These are phyloP conservation scores for Cheilosia soror DNA, from an alignment of 2,888 invertebrate species.

Conservation along the genomic window DNA sequence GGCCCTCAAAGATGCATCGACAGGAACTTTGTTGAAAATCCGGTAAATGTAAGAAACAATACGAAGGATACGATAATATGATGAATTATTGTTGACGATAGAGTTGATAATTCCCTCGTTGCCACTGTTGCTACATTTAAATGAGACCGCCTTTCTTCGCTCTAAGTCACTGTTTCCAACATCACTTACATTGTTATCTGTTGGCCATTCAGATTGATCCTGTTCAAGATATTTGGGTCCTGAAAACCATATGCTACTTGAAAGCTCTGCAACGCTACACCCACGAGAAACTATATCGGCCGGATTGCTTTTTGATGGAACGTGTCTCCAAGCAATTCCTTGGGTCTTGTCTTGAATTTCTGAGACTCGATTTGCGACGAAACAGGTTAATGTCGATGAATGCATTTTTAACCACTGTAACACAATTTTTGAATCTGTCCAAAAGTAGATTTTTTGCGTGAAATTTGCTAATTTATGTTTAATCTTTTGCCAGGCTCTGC, in stretches of 20 bases:
- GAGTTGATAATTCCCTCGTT: constrained; percentile 10
- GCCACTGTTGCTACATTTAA: constrained; percentile 3
- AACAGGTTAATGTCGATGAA: too few species aligned
- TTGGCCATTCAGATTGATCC: too few species aligned
- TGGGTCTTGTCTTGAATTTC: too few species aligned
- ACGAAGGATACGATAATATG: constrained; percentile 3
- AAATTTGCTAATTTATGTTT: neutral
- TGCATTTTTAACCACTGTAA: too few species aligned
- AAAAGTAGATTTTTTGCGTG: neutral
- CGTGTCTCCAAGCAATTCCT: too few species aligned
- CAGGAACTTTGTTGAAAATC: constrained; percentile 14
- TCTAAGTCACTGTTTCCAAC: neutral
- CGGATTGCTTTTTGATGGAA: neutral
- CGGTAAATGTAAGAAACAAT: neutral
- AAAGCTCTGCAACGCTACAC: constrained; percentile 1
- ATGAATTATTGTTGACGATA: constrained; percentile 11
- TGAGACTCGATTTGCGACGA: too few species aligned
- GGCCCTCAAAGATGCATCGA: neutral
- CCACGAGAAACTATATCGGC: constrained; percentile 20
- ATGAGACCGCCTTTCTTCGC: neutral
- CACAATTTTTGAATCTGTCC: too few species aligned
- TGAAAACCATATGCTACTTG: neutral
- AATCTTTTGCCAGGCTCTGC: constrained; percentile 14
- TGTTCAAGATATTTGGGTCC: constrained; percentile 1
- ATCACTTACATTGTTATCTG: neutral